A percentile compares a stretch with the other conserved stretches of the same genome.
Conservation (phyloP, 2,113 vertebrate genomes). For the Sclerurus mexicanus region DNA sequence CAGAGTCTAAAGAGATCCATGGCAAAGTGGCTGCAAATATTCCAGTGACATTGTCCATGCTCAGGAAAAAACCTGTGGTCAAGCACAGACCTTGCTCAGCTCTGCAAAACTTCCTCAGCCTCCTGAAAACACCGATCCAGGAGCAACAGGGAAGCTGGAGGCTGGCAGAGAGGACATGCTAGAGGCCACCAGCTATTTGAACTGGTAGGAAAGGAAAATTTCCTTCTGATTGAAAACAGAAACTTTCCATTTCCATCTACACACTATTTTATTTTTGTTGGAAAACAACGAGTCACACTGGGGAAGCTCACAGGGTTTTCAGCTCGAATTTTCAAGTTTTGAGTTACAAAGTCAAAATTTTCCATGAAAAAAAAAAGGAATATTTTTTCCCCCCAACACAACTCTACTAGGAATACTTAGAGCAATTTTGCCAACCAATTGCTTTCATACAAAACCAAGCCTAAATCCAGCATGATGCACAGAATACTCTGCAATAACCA, state of each 20-base stretch:
- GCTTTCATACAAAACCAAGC: slow-evolving; percentile 16
- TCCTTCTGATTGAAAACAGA: background rate
- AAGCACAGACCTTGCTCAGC: background rate
- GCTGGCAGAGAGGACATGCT: background rate
- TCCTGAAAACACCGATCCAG: background rate
- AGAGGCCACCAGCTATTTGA: background rate
- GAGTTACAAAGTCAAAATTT: slow-evolving; percentile 25
- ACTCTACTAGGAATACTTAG: background rate
- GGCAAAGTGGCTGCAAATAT: background rate
- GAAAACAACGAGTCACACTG: background rate
- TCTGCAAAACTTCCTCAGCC: background rate
- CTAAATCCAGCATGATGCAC: background rate
- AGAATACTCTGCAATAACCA: background rate
- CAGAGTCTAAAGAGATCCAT: background rate
- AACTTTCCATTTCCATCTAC: background rate
- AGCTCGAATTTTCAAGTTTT: slow-evolving; percentile 21
- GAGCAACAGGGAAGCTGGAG: background rate
- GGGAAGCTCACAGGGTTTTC: background rate
- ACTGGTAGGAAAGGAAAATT: background rate
- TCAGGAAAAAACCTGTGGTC: background rate
- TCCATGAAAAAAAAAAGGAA: background rate
- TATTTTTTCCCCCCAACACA: background rate
- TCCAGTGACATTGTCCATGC: background rate
- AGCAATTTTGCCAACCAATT: background rate
- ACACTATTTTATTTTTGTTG: background rate